These are phyloP conservation scores for Etia nguti DNA, from an alignment of 2,113 vertebrate genomes.

Conservation along the genomic window DNA sequence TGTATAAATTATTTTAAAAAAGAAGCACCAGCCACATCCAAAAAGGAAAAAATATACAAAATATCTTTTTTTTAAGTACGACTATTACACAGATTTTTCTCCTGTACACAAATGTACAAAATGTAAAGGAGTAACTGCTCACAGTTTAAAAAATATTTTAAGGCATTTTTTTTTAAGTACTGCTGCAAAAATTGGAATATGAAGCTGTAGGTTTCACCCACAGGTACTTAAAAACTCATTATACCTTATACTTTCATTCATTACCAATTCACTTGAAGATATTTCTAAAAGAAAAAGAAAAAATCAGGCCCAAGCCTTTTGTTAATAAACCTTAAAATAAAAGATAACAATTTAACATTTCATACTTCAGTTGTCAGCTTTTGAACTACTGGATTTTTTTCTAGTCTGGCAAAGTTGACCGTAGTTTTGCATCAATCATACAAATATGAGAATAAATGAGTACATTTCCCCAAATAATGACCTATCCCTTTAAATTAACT, in stretches of 20 bases:
- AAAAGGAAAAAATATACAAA: background rate
- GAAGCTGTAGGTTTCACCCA: background rate
- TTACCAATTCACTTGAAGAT: background rate
- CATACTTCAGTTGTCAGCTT: background rate
- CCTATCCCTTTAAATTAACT: background rate
- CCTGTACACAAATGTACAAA: background rate
- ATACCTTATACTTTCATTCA: background rate
- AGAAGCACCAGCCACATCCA: background rate
- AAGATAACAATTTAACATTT: background rate
- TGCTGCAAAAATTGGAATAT: background rate
- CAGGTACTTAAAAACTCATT: background rate
- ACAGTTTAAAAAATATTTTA: background rate
- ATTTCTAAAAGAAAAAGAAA: background rate
- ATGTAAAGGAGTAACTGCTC: background rate
- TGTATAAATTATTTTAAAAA: background rate
- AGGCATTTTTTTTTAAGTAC: background rate
- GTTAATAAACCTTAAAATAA: background rate
- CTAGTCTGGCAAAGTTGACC: background rate
- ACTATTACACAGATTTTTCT: background rate
- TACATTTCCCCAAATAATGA: background rate
- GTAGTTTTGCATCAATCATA: background rate
- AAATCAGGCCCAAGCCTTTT: background rate
- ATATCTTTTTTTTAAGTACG: fast-evolving
- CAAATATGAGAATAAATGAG: background rate
- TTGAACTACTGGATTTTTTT: background rate